A percentile compares a stretch with the other conserved stretches of the same genome.
Conservation (phyloP, 2,797 vertebrate genomes). For the Bradypus variegatus region DNA sequence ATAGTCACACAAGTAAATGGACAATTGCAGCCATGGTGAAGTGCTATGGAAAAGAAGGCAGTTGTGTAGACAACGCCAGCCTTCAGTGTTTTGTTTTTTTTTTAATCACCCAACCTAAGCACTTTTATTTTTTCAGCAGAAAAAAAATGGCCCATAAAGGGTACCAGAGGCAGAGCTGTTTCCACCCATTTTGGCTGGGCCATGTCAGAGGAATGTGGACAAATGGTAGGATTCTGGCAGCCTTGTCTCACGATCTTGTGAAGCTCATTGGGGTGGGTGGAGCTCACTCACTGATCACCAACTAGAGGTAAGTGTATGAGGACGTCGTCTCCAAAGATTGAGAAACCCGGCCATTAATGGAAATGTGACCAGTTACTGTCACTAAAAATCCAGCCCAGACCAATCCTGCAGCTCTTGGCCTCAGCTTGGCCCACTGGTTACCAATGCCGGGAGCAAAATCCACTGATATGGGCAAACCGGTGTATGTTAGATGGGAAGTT, state of each 20-base stretch:
- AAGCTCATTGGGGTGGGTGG: not conserved
- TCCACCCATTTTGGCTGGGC: not conserved
- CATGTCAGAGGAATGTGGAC: accelerated
- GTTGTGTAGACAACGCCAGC: not conserved
- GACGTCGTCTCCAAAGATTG: not conserved
- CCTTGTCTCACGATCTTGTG: not conserved
- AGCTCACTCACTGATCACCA: not conserved
- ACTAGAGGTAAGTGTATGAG: not conserved
- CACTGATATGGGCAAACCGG: not conserved
- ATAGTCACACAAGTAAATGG: accelerated
- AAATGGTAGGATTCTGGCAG: not conserved
- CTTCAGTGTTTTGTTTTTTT: not conserved
- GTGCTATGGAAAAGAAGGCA: not conserved
- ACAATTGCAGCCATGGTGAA: not conserved
- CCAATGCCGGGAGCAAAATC: not conserved
- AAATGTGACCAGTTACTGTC: not conserved
- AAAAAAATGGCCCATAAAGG: not conserved
- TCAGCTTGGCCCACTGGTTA: not conserved
- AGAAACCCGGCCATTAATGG: not conserved
- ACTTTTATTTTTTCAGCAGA: not conserved
- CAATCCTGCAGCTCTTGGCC: not conserved
- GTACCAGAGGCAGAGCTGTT: not conserved
- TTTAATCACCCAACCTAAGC: not conserved
- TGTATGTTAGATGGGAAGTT: not conserved
- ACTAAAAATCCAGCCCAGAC: not conserved